Base-by-base conservation (phyloP, 2,888 invertebrate species). In the Eledona agricola region DNA sequence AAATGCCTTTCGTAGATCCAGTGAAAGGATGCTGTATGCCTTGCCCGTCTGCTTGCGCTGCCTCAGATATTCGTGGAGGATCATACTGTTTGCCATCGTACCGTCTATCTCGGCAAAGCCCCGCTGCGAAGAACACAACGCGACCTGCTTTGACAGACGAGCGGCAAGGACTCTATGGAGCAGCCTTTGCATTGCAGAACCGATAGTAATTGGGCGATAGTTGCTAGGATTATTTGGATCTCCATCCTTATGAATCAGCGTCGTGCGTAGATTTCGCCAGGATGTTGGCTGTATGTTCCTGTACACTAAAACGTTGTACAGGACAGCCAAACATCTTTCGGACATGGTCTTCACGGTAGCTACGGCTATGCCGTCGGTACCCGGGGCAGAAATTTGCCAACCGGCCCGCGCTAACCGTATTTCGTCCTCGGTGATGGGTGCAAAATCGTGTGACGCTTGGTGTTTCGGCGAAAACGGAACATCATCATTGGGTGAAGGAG, bases 71-170 rank as follows among this genome's bases (percentile, higher is more conserved):
- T 60, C 42, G 58, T 70, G 57, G 3, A 73, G 46, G 0, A 67
- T 38, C 1, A 69, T 51, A 12, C 66, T 54, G 37, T 76, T 76
- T 3, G 72, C 69, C 6, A 75, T 56, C 2, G 68, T 67, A 5
- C 75, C 76, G 47, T 75, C 75, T 1, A 64, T 62, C 29, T 65
- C 55, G n/a, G 62, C 47, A 29, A 73, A 71, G 0, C 70, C 69
- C 1, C 68, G 25, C 53, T 72, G 72, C 4, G 61, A 17, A 0
- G 17, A 32, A 46, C 62, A 45, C 7, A 67, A 46, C 0, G 9
- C 2, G 4, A 49, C 17, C 1, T 42, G 13, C 0, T 11, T 5
- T 12, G 26, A 9, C 0, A 66, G 25, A 0, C 63, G 37, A 1
- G 4, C 12, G n/a, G 59, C 49, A 16, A 71, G 10, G 7, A 63